Evolutionary conservation across 2,113 vertebrate genomes (phyloP).

Genomic region (Potamarius usumacintae): DNA sequence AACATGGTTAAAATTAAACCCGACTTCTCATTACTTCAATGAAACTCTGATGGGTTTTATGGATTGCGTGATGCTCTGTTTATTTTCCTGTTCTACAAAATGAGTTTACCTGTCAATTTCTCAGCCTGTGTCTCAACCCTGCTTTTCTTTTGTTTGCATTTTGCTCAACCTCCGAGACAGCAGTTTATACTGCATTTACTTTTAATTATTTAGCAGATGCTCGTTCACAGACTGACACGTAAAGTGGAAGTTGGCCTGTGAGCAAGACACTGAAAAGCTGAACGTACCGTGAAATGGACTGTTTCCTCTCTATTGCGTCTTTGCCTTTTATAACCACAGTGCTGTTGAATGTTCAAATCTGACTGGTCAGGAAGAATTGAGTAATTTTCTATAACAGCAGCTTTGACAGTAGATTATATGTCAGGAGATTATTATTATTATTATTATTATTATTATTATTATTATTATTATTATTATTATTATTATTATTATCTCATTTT

Average conservation of each 20-base stretch:
- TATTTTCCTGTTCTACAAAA: slow-evolving; percentile 1
- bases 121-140: neutral
- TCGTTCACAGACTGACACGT: neutral
- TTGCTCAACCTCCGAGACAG: neutral
- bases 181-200: neutral
- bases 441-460: no score
- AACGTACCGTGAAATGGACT: neutral
- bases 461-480: no score
- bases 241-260: neutral
- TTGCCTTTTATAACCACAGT: neutral
- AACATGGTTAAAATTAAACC: neutral
- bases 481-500: no score
- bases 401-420: no score
- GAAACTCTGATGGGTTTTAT: neutral
- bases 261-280: neutral
- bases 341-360: neutral
- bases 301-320: neutral
- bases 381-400: neutral
- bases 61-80: neutral
- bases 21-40: neutral
- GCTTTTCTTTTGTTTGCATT: neutral
- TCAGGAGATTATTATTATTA: neutral
- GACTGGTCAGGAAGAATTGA: neutral
- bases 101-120: neutral
- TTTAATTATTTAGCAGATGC: neutral